phyloP scores from a whole-genome alignment of 2,888 invertebrate genomes.

The Abrostola triplasia region DNA sequence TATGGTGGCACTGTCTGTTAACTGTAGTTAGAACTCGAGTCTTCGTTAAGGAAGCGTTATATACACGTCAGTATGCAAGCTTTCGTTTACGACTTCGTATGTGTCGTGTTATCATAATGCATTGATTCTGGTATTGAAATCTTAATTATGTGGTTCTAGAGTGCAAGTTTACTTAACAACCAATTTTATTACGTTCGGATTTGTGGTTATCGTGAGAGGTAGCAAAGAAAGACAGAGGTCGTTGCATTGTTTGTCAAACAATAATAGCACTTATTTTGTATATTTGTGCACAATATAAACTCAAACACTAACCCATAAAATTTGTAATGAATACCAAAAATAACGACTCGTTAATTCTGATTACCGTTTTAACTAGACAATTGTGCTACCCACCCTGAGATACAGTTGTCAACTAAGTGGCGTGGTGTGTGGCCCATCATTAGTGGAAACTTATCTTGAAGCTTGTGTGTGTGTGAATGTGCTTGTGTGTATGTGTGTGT shows the following conservation, averaged over 20 bases:
- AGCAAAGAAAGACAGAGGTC: too few relatives aligned
- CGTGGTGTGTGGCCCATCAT: constrained; percentile 65
- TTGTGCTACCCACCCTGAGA: constrained; percentile 48
- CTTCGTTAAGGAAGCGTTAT: background rate
- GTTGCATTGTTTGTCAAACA: too few relatives aligned
- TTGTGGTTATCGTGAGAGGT: too few relatives aligned
- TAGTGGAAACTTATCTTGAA: constrained; percentile 69
- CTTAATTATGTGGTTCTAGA: too few relatives aligned
- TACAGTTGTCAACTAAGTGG: constrained; percentile 65
- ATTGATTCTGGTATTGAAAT: too few relatives aligned
- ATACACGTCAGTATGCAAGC: too few relatives aligned
- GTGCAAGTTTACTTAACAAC: too few relatives aligned
- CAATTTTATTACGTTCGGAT: too few relatives aligned
- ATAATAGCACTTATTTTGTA: background rate
- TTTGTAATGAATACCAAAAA: too few relatives aligned
- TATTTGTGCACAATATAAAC: too few relatives aligned
- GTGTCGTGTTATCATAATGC: too few relatives aligned
- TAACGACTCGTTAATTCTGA: constrained; percentile 8
- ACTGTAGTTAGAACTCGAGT: constrained; percentile 26
- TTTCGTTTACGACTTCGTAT: too few relatives aligned
- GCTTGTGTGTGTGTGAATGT: constrained; percentile 22
- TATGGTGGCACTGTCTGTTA: constrained; percentile 42
- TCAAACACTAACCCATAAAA: background rate
- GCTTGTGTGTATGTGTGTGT: constrained; percentile 15
- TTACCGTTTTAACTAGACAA: constrained; percentile 4